phyloP scores from a whole-genome alignment of 1,140 invertebrate species.

The Bombus pascuorum region DNA sequence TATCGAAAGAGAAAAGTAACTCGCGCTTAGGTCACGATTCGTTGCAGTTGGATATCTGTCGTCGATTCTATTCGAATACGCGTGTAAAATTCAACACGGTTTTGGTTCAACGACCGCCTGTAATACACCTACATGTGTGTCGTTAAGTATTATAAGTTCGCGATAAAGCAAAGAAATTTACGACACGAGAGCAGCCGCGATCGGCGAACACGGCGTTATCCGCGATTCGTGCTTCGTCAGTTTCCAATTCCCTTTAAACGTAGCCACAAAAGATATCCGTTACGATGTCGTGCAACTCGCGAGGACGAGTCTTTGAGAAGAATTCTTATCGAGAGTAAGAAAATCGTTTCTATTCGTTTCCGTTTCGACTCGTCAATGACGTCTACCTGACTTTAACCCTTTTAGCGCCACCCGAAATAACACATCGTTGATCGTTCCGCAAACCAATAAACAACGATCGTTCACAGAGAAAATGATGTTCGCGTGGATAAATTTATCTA shows the following conservation, averaged over 20 bases:
- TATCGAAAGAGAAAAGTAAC: neutral
- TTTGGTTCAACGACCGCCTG: no score
- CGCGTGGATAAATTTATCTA: neutral
- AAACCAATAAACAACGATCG: neutral
- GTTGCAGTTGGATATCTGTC: conserved; percentile 23
- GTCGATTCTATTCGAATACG: conserved; percentile 5
- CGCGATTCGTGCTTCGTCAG: neutral
- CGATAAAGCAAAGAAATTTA: neutral
- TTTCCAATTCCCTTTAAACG: neutral
- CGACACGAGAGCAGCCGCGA: neutral
- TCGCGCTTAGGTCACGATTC: conserved; percentile 9
- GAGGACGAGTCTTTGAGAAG: no score
- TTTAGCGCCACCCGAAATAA: neutral
- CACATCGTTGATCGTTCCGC: no score
- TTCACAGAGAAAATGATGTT: neutral
- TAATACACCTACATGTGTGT: no score
- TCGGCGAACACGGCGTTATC: no score
- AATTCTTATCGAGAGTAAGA: no score
- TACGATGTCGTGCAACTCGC: no score
- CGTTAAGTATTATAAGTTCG: no score
- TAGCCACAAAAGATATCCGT: neutral
- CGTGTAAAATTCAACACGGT: neutral
- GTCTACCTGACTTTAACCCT: neutral
- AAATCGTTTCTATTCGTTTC: no score
- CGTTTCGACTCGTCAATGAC: neutral